Base-by-base conservation (phyloP, 2,888 invertebrate genomes). In the Philereme transversata region DNA sequence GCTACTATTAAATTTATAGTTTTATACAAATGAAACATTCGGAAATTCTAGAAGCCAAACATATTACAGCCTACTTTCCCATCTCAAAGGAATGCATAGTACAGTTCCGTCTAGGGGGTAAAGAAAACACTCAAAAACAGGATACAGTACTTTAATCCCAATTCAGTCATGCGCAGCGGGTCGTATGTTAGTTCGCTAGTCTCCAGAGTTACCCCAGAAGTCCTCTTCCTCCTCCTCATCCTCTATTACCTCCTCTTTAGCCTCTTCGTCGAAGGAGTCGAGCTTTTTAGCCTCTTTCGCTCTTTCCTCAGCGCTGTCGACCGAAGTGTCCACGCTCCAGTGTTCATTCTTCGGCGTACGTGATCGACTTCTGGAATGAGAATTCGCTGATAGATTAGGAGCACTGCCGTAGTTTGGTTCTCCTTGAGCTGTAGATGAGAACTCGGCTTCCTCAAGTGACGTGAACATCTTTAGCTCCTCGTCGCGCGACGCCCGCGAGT, bases 401-500 rank as follows among this genome's bases (percentile, higher is more conserved):
- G 90, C 86, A 78, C 91, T 91, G 73, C 88, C 87, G 71, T 81
- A 85, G 64, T 62, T 75, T 65, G 68, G 73, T 70, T 71, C 81
- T 73, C 73, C 83, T 84, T 81, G 85, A 73, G 84, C 84, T 74
- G 84, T 70, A 88, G 53, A 70, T 88, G 53, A 86, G 67, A 93
- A 88, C 77, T 94, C 94, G 66, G 93, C 93, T 79, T 94, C 94
- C 79, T 94, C 94, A 71, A 94, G 88, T 56, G 94, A 94, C 67
- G 94, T 94, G 73, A 94, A 94, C 87, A 94, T 93, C 84, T 93
- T 93, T 43, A 94, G 81, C 80, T 94, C 95, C 77, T 95, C 94
- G 71, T 94, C 94, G 59, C 94, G 93, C 36, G 94, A 94, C 62
- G 93, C 92, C 63, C 93, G 93, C 59, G 94, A 94, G 10, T 94